Conservation (phyloP, 2,797 vertebrate genomes). For the Pangasius krempfi region DNA sequence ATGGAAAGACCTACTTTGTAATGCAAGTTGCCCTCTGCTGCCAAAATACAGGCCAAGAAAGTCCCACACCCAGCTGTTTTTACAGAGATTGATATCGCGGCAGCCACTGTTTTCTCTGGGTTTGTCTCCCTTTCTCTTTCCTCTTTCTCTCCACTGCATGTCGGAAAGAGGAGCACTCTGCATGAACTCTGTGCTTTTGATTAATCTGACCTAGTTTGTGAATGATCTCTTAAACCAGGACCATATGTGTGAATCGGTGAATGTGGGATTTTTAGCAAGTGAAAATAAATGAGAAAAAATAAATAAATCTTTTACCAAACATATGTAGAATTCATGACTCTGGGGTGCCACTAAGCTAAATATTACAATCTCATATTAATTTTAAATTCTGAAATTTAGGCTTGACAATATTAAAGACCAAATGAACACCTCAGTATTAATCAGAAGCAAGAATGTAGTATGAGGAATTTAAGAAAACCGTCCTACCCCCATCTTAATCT, state of each 20-base stretch:
- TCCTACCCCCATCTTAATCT: constrained; percentile 35
- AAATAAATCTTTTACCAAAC: neutral
- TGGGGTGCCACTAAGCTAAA: neutral
- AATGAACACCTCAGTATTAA: neutral
- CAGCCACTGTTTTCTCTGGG: constrained; percentile 66
- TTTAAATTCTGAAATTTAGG: constrained; percentile 42
- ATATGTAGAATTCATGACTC: neutral
- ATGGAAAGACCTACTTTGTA: constrained; percentile 71
- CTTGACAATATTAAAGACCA: neutral
- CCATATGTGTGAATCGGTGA: constrained; percentile 61
- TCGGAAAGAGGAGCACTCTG: constrained; percentile 41
- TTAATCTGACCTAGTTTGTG: constrained; percentile 75
- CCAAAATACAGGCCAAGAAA: constrained; percentile 68
- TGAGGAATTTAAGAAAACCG: neutral
- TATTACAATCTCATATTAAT: neutral
- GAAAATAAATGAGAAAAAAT: neutral
- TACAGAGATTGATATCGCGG: constrained; percentile 74
- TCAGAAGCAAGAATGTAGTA: constrained; percentile 15
- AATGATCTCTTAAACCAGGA: constrained; percentile 70
- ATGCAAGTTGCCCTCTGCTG: constrained; percentile 68
- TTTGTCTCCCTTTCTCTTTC: constrained; percentile 67
- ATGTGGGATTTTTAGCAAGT: constrained; percentile 14
- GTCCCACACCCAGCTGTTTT: constrained; percentile 71
- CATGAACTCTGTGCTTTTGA: constrained; percentile 75
- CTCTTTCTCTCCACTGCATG: constrained; percentile 35